phyloP scores from a whole-genome alignment of 2,797 vertebrate species.

The Acropternis orthonyx region DNA sequence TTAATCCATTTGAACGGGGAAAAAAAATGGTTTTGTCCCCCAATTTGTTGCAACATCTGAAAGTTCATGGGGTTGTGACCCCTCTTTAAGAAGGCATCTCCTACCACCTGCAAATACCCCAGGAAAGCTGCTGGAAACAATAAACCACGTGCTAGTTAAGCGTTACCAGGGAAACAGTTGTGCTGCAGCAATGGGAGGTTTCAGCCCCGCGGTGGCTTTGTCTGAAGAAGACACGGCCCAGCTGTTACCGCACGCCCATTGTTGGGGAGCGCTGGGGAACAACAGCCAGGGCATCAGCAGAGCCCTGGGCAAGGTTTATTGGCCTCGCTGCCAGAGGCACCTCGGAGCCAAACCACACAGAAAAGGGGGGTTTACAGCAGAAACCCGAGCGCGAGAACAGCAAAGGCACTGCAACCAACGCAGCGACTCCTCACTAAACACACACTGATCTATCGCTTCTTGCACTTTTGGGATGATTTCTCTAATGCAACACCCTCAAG shows the following conservation, averaged over 20 bases:
- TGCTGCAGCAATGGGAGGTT: constrained; percentile 80
- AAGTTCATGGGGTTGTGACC: constrained; percentile 84
- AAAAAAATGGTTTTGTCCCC: constrained; percentile 76
- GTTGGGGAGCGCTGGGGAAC: constrained; percentile 77
- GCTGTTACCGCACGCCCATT: constrained; percentile 82
- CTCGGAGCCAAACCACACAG: neutral
- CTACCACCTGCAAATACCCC: constrained; percentile 82
- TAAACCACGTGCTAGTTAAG: constrained; percentile 87
- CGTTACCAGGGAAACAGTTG: constrained; percentile 86
- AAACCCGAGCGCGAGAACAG: neutral
- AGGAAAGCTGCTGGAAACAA: constrained; percentile 86
- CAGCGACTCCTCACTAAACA: neutral
- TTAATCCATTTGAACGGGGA: constrained; percentile 74
- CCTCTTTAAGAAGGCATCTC: constrained; percentile 77
- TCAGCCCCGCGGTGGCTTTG: constrained; percentile 79
- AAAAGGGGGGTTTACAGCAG: neutral
- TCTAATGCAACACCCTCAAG: neutral
- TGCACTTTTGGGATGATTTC: neutral
- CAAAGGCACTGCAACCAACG: neutral
- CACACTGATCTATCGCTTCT: neutral
- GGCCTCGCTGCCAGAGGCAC: neutral
- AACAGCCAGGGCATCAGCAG: constrained; percentile 67
- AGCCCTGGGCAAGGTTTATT: constrained; percentile 43
- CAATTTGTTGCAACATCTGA: constrained; percentile 88
- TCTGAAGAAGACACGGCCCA: constrained; percentile 79